Percentiles rank a stretch among this genome's conserved stretches.
These are phyloP conservation scores for Scatophagus argus DNA, from an alignment of 2,113 vertebrate genomes.

Conservation along the genomic window DNA sequence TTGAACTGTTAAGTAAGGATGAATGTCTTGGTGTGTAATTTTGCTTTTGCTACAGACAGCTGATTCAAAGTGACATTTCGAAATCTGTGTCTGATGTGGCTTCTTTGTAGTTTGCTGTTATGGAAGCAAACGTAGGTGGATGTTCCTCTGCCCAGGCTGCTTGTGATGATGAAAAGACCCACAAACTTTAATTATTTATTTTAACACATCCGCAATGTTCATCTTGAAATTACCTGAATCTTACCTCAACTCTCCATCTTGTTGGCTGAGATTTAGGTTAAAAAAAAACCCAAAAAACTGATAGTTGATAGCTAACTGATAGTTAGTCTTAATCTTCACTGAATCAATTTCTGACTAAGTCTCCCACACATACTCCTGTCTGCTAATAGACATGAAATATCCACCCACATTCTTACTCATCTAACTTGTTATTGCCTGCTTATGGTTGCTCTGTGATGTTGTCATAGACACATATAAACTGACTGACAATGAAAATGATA, in stretches of 20 bases:
- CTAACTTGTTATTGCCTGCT: background rate
- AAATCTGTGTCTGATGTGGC: background rate
- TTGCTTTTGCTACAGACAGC: background rate
- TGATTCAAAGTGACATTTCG: background rate
- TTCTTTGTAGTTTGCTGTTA: background rate
- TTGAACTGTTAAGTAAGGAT: background rate
- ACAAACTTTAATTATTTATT: too few species aligned
- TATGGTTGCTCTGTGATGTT: background rate
- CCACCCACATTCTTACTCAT: constrained; percentile 14
- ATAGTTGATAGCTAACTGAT: too few species aligned
- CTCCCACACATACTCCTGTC: background rate
- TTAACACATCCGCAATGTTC: background rate
- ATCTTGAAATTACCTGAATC: background rate
- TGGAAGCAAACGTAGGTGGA: background rate
- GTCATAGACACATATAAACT: background rate
- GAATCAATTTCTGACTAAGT: constrained; percentile 4
- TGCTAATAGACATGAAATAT: background rate
- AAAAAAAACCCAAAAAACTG: too few species aligned
- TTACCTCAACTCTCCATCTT: background rate
- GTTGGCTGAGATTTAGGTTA: background rate
- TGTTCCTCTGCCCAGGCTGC: background rate
- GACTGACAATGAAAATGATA: background rate
- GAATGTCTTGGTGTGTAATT: background rate
- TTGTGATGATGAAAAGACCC: background rate
- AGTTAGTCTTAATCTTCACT: background rate